A percentile compares a stretch with the other conserved stretches of the same genome.
phyloP scores from a whole-genome alignment of 30 jellyfish, hydroid and myxozoan species.

The Turritopsis dohrnii region DNA sequence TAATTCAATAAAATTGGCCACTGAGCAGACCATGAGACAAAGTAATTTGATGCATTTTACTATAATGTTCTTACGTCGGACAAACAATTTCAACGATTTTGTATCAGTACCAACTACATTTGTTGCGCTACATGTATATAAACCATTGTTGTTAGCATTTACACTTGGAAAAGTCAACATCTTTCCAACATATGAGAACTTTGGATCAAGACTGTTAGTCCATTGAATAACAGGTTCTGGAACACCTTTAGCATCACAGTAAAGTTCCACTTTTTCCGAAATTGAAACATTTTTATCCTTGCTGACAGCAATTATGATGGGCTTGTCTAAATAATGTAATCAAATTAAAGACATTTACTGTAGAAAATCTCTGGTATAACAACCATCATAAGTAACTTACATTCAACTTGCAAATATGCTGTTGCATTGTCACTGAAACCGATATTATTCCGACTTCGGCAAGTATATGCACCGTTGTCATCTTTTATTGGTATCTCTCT shows the following conservation, averaged over 20 bases:
- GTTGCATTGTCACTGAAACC: conserved; percentile 30
- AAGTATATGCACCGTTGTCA: conserved; percentile 65
- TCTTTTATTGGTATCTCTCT: conserved; percentile 10
- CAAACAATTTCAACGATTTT: conserved; percentile 39
- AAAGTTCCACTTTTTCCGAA: conserved; percentile 40
- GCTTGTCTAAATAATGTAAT: conserved; percentile 37
- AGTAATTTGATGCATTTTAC: no score
- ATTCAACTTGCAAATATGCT: conserved; percentile 23
- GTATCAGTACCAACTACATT: conserved; percentile 58
- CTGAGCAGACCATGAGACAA: neutral
- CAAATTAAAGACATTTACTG: no score
- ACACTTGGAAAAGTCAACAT: conserved; percentile 35
- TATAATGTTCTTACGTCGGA: conserved; percentile 69
- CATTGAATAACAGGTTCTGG: conserved; percentile 74
- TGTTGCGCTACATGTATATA: conserved; percentile 63
- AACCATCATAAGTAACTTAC: conserved; percentile 23
- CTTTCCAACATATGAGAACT: conserved; percentile 25
- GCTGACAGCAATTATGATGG: conserved; percentile 48
- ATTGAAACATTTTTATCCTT: conserved; percentile 44
- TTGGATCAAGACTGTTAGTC: conserved; percentile 35
- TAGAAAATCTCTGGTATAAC: neutral
- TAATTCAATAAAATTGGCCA: neutral
- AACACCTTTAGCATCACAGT: conserved; percentile 77
- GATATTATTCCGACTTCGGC: conserved; percentile 17
- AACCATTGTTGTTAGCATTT: conserved; percentile 56